Percentiles rank a stretch among this genome's conserved stretches.
Conservation (phyloP, 1,140 invertebrate species). For the Phenacoccus solenopsis region DNA sequence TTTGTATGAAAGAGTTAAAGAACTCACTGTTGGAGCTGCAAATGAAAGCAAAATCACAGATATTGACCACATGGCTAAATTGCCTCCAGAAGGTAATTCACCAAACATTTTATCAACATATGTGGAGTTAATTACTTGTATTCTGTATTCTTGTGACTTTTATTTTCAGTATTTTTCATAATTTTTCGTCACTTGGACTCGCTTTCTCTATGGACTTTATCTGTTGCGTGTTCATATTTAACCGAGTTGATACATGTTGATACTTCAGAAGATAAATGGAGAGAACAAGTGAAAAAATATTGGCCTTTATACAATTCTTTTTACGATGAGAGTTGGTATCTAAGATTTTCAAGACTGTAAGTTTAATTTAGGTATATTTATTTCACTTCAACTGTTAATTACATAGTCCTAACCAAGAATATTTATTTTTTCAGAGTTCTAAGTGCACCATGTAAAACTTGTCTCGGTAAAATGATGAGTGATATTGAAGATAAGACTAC, state of each 20-base stretch:
- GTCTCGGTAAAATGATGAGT: slow-evolving; percentile 54
- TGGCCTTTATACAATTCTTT: slow-evolving; percentile 76
- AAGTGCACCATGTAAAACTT: slow-evolving; percentile 71
- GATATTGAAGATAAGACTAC: slow-evolving; percentile 30
- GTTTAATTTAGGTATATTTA: too few species aligned
- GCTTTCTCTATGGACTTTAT: slow-evolving; percentile 73
- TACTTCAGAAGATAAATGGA: slow-evolving; percentile 61
- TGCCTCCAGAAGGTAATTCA: neutral
- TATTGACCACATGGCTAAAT: neutral
- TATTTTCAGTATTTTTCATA: slow-evolving; percentile 51
- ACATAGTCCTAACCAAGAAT: neutral
- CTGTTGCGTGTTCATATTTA: slow-evolving; percentile 77
- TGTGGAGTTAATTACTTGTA: too few species aligned
- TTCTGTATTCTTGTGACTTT: neutral
- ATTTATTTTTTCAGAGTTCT: slow-evolving; percentile 37
- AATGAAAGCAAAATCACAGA: neutral
- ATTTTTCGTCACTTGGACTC: slow-evolving; percentile 85
- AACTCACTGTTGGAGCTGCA: neutral
- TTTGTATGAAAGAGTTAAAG: neutral
- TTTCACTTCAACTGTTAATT: neutral
- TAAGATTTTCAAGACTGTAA: slow-evolving; percentile 43
- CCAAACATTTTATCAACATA: too few species aligned
- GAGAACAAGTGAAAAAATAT: slow-evolving; percentile 51
- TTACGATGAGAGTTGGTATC: slow-evolving; percentile 60
- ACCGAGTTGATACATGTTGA: slow-evolving; percentile 60